Base-by-base conservation (phyloP, 2,113 vertebrate genomes). In the Entelurus aequoreus region DNA sequence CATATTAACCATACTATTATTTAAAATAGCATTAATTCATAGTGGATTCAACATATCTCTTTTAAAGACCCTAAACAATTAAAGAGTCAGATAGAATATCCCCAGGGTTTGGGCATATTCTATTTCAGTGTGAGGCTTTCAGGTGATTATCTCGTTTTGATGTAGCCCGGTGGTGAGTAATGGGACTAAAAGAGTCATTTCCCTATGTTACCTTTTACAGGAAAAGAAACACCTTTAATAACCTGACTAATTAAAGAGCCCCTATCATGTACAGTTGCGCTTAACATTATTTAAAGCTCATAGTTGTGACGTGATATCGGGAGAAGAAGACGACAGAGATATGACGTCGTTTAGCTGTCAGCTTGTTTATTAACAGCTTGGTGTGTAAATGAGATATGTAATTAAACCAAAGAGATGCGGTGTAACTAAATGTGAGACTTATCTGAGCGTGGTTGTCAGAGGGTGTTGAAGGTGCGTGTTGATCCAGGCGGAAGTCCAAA, bases 21-120 rank as follows among this genome's bases (percentile, higher is more conserved):
- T 98, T 98, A 99, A 99, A 98, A 97, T 93, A 91, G 93, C 93
- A 97, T 97, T 95, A 97, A 98, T 98, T 96, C 97, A 98, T 98
- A 94, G 97, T 96, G 92, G 93, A 97, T 98, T 97, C 96, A 97
- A 92, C 93, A 93, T 92, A 75, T 91, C 94, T 92, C 3, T 54
- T 94, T 97, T 93, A 96, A 94, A 93, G 92, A 91, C 93, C 93
- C 90, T 92, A 94, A 97, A 97, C 95, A 99, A 97, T 98, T 98
- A 98, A 87, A 97, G 94, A 93, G 93, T 94, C 92, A 92, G 91
- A 91, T 95, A 91, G 93, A 91, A 96, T 96, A 95, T 97, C 94
- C 94, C 95, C 89, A 88, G 94, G 94, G 94, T 84, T 91, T 63
- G 19, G 57, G 91, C 87, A 89, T 88, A 90, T 95, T 95, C 93